Conservation (phyloP, 2,797 vertebrate species). For the Melanotaenia maccullochi region DNA sequence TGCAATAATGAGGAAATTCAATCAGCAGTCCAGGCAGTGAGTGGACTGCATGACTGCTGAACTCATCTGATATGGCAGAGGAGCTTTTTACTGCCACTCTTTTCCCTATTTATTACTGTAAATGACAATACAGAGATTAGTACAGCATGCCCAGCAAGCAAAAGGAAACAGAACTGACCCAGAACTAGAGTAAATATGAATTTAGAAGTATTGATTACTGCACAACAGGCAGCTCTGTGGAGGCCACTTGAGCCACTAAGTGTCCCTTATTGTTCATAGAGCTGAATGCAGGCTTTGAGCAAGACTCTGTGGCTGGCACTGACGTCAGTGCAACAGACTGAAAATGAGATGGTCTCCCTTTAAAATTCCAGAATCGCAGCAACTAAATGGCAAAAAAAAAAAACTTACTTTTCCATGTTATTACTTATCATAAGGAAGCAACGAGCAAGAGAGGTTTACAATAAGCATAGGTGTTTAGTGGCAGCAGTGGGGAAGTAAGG, state of each 20-base stretch:
- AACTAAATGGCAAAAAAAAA: conserved; percentile 34
- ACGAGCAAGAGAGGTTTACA: conserved; percentile 57
- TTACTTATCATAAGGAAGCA: conserved; percentile 34
- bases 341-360: conserved; percentile 33
- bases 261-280: conserved; percentile 31
- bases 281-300: conserved; percentile 40
- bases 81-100: conserved; percentile 19
- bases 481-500: conserved; percentile 20
- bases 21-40: conserved; percentile 53
- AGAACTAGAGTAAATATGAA: conserved; percentile 43
- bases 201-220: conserved; percentile 34
- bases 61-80: conserved; percentile 29
- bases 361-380: conserved; percentile 29
- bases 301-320: conserved; percentile 25
- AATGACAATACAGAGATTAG: conserved; percentile 31
- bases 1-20: conserved; percentile 70
- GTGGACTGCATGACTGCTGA: conserved; percentile 39
- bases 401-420: conserved; percentile 32
- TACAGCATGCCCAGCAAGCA: neutral
- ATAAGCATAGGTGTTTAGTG: conserved; percentile 10
- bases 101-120: conserved; percentile 15
- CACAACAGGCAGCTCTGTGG: conserved; percentile 29
- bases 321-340: conserved; percentile 6
- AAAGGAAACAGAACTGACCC: conserved; percentile 19
- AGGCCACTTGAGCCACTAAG: conserved; percentile 30